Evolutionary conservation across 30 jellyfish, hydroid and myxozoan species (phyloP).

Genomic region (Pseudorhiza aurosa): DNA sequence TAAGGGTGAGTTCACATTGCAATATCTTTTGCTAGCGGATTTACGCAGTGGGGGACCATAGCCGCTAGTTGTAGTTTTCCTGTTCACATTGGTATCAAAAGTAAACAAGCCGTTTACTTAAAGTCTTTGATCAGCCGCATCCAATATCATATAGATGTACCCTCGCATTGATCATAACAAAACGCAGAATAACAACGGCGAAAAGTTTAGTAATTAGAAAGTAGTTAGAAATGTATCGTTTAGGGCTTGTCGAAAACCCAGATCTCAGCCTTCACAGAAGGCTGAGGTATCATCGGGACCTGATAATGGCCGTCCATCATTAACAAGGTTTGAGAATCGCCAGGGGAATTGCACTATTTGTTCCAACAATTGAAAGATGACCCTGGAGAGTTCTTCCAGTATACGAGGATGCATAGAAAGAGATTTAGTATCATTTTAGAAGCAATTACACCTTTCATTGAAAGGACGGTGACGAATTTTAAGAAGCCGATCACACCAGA

Average conservation of each 20-base stretch:
- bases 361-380: constrained; percentile 17
- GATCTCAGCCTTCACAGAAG: not conserved
- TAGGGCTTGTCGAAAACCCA: constrained; percentile 12
- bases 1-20: too few relatives aligned
- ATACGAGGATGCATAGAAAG: constrained; percentile 10
- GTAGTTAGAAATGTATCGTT: constrained; percentile 25
- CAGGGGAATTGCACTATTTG: constrained; percentile 4
- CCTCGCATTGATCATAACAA: too few relatives aligned
- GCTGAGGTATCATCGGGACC: not conserved
- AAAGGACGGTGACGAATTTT: not conserved
- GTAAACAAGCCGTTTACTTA: too few relatives aligned
- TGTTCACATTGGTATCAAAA: too few relatives aligned
- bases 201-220: too few relatives aligned
- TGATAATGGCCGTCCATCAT: constrained; percentile 5
- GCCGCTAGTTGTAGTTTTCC: too few relatives aligned
- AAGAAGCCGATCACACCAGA: constrained; percentile 26
- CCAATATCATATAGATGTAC: too few relatives aligned
- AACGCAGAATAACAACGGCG: too few relatives aligned
- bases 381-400: constrained; percentile 2
- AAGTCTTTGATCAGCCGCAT: too few relatives aligned
- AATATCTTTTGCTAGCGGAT: too few relatives aligned
- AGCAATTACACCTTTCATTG: not conserved
- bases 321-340: not conserved
- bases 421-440: constrained; percentile 2
- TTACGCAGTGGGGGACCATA: too few relatives aligned